Evolutionary conservation across 2,113 vertebrate species (phyloP), one percentile per base, ranked within the genome.

Genomic region (Columbina picui): DNA sequence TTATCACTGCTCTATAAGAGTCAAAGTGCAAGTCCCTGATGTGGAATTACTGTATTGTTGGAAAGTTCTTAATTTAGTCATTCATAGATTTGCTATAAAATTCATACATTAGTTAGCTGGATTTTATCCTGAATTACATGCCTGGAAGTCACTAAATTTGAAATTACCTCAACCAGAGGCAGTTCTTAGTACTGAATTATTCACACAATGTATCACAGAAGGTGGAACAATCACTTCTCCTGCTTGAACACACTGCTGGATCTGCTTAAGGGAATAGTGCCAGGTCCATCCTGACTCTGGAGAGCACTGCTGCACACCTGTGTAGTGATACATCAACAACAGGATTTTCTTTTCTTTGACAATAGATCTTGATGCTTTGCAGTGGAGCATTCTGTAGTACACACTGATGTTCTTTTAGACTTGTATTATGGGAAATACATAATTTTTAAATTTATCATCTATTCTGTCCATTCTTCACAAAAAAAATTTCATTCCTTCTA

Each of bases 81-180:
- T 94, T 82, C 74, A 84, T 60, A 60, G 36, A 77, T 81, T 82
- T 96, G 6, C 36, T 61, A 26, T 41, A 67, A 93, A 85, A 96
- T 84, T 20, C 50, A 56, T 55, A 77, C 53, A 68, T 50, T 91
- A 93, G 56, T 68, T 87, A 91, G 23, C 47, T 88, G n/a, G 2
- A 73, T 95, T 96, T 96, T 78, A 84, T 75, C 79, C 73, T 34
- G 60, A 91, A 68, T 85, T 95, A 60, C 74, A 73, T 9, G 13
- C 47, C 55, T 94, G 47, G 53, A 94, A 93, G 78, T 81, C 57
- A 93, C 87, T 94, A 94, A 71, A 94, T 94, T 94, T 92, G 87
- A 97, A 90, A 76, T 64, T 29, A 69, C 59, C 59, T 87, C 89
- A 89, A 70, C 43, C 69, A 97, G 83, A 76, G 38, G 55, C 75